These are phyloP conservation scores for Poecilia velifera DNA, from an alignment of 2,797 vertebrate genomes.

Conservation along the genomic window DNA sequence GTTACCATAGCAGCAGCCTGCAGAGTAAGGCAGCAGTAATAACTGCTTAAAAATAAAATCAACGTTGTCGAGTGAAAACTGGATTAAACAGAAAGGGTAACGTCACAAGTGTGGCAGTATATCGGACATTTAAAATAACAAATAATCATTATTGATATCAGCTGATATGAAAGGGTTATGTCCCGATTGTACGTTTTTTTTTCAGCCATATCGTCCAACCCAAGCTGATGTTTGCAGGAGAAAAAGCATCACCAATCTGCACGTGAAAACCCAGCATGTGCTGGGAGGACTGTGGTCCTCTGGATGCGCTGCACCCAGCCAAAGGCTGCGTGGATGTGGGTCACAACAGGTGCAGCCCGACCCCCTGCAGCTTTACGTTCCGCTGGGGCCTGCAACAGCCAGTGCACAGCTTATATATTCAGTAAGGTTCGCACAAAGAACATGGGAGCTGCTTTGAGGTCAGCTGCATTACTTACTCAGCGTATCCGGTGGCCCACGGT, in stretches of 20 bases:
- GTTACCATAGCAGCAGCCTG: no score
- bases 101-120: no score
- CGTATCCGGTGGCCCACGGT: constrained; percentile 96
- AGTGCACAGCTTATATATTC: background rate
- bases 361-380: background rate
- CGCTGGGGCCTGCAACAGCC: constrained; percentile 18
- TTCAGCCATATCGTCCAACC: no score
- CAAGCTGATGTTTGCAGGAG: background rate
- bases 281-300: constrained; percentile 11
- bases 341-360: constrained; percentile 72
- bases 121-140: no score
- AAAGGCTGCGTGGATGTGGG: constrained; percentile 11
- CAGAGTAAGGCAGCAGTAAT: no score
- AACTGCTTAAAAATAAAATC: no score
- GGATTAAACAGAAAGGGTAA: no score
- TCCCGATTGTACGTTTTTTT: no score
- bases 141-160: no score
- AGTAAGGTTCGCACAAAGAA: background rate
- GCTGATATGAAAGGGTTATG: no score
- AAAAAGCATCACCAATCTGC: background rate
- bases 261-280: background rate
- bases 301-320: constrained; percentile 6
- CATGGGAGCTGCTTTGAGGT: constrained; percentile 48
- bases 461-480: constrained; percentile 87
- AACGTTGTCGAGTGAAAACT: no score